These are phyloP conservation scores for Phyllotreta striolata DNA, from an alignment of 2,888 invertebrate genomes.

Conservation along the genomic window DNA sequence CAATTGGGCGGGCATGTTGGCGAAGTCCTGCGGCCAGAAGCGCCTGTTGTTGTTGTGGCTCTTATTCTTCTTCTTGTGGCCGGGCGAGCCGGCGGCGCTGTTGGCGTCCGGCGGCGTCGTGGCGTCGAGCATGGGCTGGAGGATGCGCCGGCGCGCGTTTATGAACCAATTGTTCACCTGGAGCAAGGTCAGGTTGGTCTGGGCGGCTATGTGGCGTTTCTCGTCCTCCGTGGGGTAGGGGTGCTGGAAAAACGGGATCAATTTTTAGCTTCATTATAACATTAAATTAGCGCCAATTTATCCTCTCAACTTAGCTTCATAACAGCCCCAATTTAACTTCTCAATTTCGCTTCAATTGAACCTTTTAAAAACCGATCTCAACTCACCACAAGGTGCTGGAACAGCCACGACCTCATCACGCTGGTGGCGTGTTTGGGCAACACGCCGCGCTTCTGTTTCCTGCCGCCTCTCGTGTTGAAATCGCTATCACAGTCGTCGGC, in stretches of 20 bases:
- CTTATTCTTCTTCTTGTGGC: slow-evolving; percentile 66
- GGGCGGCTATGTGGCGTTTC: slow-evolving; percentile 86
- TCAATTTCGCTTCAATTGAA: too few relatives aligned
- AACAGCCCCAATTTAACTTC: too few relatives aligned
- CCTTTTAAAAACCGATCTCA: slow-evolving; percentile 17
- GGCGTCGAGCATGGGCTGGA: slow-evolving; percentile 91
- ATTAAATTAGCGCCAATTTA: not conserved
- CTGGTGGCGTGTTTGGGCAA: slow-evolving; percentile 95
- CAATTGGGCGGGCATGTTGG: slow-evolving; percentile 67
- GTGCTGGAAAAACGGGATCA: too few relatives aligned
- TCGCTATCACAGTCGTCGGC: slow-evolving; percentile 67
- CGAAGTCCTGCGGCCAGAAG: slow-evolving; percentile 79
- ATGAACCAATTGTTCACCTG: slow-evolving; percentile 96
- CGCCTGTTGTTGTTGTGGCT: slow-evolving; percentile 71
- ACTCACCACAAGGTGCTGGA: slow-evolving; percentile 93
- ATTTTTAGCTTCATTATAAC: not conserved
- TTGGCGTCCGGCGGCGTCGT: slow-evolving; percentile 60
- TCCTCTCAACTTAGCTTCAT: not conserved
- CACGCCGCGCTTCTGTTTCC: slow-evolving; percentile 85
- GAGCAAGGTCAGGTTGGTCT: slow-evolving; percentile 79
- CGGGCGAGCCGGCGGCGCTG: slow-evolving; percentile 49
- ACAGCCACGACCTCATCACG: slow-evolving; percentile 95
- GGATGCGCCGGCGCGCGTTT: slow-evolving; percentile 87
- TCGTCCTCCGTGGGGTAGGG: slow-evolving; percentile 96
- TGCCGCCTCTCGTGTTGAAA: slow-evolving; percentile 58